phyloP scores from a whole-genome alignment of 2,113 vertebrate species.

The Microcebus jonahi region DNA sequence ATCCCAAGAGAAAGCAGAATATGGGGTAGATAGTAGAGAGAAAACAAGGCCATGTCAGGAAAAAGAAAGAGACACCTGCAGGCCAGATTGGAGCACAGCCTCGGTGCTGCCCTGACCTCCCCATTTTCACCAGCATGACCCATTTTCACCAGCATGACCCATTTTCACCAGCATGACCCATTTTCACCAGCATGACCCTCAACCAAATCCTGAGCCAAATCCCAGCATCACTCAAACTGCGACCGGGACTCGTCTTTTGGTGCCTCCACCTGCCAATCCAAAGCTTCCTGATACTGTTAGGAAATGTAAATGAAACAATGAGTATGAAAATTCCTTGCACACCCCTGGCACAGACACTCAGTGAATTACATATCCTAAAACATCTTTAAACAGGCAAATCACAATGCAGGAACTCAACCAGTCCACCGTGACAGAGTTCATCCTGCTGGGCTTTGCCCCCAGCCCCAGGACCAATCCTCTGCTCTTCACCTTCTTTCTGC shows the following conservation, averaged over 20 bases:
- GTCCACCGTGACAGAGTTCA: conserved; percentile 52
- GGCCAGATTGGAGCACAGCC: not conserved
- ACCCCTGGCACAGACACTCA: not conserved
- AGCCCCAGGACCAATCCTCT: conserved; percentile 53
- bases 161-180: too few species aligned
- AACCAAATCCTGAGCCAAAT: not conserved
- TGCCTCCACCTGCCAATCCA: not conserved
- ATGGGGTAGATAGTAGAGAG: not conserved
- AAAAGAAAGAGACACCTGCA: not conserved
- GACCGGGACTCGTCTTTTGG: not conserved
- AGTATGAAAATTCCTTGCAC: not conserved
- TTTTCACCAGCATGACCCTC: not conserved
- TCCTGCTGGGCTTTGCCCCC: conserved; percentile 64
- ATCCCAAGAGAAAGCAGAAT: not conserved
- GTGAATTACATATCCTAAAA: not conserved
- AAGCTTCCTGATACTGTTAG: not conserved
- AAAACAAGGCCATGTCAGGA: not conserved
- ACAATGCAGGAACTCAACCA: conserved; percentile 59
- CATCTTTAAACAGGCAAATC: conserved; percentile 47
- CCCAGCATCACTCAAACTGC: not conserved
- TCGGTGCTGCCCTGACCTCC: not conserved
- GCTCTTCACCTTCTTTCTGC: conserved; percentile 65
- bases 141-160: too few species aligned
- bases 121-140: too few species aligned
- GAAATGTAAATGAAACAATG: not conserved